Evolutionary conservation across 2,113 vertebrate species (phyloP).

Genomic region (Pleuronectes platessa): DNA sequence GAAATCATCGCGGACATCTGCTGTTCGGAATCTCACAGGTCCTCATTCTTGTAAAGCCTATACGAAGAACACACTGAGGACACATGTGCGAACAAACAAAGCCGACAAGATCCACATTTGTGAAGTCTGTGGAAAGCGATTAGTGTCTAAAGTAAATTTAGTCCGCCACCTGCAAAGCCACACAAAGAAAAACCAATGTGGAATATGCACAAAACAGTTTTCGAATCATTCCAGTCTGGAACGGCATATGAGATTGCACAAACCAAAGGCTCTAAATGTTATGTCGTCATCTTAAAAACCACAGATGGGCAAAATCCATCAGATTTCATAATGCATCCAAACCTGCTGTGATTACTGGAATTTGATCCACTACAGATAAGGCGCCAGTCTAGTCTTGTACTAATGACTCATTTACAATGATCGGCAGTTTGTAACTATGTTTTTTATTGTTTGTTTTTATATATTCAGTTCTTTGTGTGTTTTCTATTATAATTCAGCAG

Average conservation of each 20-base stretch:
- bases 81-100: constrained; percentile 21
- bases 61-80: constrained; percentile 26
- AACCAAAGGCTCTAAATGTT: constrained; percentile 9
- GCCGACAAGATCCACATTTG: constrained; percentile 27
- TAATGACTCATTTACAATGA: not conserved
- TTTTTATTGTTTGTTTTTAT: not conserved
- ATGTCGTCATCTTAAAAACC: constrained; percentile 12
- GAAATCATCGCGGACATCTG: not conserved
- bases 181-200: constrained; percentile 32
- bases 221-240: constrained; percentile 19
- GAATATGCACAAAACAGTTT: constrained; percentile 30
- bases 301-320: not conserved
- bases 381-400: no score
- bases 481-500: not conserved
- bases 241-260: constrained; percentile 17
- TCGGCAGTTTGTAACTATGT: not conserved
- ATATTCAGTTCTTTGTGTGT: not conserved
- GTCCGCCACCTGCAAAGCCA: constrained; percentile 31
- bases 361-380: not conserved
- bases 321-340: not conserved
- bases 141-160: constrained; percentile 1
- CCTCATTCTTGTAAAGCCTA: constrained; percentile 33
- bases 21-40: not conserved
- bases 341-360: not conserved
- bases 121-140: constrained; percentile 40